Conservation (phyloP, 2,888 invertebrate species). For the Caenorhabditis afra region DNA sequence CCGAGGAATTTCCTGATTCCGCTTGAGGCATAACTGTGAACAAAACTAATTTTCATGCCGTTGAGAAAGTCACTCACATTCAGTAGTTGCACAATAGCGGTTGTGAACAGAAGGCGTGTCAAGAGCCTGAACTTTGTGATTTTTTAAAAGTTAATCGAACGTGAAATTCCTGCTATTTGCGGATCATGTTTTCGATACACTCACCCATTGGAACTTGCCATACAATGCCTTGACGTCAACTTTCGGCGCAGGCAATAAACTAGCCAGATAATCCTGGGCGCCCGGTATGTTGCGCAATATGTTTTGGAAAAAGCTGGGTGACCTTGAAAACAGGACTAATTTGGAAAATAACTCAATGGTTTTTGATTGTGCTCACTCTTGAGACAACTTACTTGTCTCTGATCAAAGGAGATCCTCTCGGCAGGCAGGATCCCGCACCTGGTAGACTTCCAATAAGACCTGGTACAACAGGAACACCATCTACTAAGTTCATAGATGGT, state of each 20-base stretch:
- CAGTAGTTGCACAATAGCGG: conserved; percentile 71
- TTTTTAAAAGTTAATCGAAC: too few relatives aligned
- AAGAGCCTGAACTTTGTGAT: conserved; percentile 65
- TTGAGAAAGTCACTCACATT: conserved; percentile 55
- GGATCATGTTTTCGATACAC: conserved; percentile 3
- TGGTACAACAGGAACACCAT: conserved; percentile 73
- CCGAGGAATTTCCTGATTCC: conserved; percentile 65
- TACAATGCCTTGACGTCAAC: conserved; percentile 66
- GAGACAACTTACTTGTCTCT: conserved; percentile 61
- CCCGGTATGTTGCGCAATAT: conserved; percentile 74
- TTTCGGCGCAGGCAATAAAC: conserved; percentile 68
- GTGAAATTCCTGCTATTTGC: too few relatives aligned
- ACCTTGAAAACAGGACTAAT: conserved; percentile 59
- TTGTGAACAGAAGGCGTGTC: conserved; percentile 73
- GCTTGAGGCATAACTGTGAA: conserved; percentile 65
- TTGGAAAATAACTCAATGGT: conserved; percentile 5
- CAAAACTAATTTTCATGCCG: conserved; percentile 5
- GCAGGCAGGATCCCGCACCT: conserved; percentile 73
- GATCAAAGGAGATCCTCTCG: conserved; percentile 69
- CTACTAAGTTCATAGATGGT: conserved; percentile 68
- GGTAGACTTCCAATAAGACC: conserved; percentile 72
- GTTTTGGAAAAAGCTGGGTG: conserved; percentile 74
- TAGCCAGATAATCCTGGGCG: conserved; percentile 72
- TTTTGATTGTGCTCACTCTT: background rate
- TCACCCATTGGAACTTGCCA: conserved; percentile 74